Percentiles rank a stretch among this genome's conserved stretches.
Conservation (phyloP, 2,113 vertebrate genomes). For the Myxocyprinus asiaticus region DNA sequence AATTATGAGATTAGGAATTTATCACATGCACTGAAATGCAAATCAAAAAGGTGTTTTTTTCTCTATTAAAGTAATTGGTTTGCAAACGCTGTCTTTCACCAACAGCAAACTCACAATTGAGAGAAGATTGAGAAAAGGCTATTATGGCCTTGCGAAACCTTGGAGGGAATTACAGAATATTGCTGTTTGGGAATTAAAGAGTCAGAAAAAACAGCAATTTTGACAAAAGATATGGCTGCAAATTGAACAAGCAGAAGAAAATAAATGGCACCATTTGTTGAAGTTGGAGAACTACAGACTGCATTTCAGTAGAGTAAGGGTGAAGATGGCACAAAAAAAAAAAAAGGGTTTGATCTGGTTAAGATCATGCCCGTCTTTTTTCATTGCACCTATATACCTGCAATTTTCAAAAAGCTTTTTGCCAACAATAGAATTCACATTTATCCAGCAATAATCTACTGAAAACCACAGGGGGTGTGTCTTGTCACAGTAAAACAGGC, state of each 20-base stretch:
- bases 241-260: conserved; percentile 20
- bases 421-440: neutral
- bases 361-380: neutral
- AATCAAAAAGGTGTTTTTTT: conserved; percentile 50
- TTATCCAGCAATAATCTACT: conserved; percentile 48
- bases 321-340: neutral
- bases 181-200: conserved; percentile 7
- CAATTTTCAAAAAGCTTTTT: conserved; percentile 14
- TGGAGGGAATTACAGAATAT: conserved; percentile 25
- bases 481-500: conserved; percentile 22
- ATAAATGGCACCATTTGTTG: no score
- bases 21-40: conserved; percentile 58
- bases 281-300: conserved; percentile 10
- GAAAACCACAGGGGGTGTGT: conserved; percentile 2
- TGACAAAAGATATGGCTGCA: conserved; percentile 36
- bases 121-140: conserved; percentile 33
- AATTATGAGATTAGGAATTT: conserved; percentile 64
- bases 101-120: conserved; percentile 35
- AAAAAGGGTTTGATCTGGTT: conserved; percentile 35
- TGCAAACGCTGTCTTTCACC: conserved; percentile 11
- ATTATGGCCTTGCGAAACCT: conserved; percentile 47
- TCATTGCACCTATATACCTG: conserved; percentile 5
- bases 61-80: conserved; percentile 50
- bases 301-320: neutral
- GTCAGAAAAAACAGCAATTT: conserved; percentile 30